Conservation (phyloP, 2,113 vertebrate species). For the Nibea albiflora region DNA sequence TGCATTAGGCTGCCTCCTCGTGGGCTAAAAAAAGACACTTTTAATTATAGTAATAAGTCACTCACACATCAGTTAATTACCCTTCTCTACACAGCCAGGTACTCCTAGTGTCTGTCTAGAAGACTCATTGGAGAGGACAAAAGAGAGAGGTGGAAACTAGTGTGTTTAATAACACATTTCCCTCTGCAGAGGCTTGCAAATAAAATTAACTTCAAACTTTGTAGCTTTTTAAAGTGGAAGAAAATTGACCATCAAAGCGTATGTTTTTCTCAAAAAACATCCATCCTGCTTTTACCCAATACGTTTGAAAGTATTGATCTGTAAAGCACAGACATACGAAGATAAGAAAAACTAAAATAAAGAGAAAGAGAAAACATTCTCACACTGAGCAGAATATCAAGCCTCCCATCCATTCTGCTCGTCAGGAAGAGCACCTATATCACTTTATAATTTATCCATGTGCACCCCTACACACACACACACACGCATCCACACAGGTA, state of each 20-base stretch:
- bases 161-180: constrained; percentile 16
- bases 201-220: constrained; percentile 6
- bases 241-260: constrained; percentile 26
- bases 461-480: background rate
- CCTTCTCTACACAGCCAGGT: constrained; percentile 33
- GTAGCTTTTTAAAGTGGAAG: background rate
- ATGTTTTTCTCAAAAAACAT: background rate
- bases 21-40: constrained; percentile 50
- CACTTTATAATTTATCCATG: constrained; percentile 13
- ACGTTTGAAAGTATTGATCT: constrained; percentile 6
- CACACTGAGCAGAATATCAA: constrained; percentile 28
- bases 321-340: background rate
- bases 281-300: background rate
- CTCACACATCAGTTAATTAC: constrained; percentile 64
- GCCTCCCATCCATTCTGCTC: background rate
- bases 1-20: constrained; percentile 41
- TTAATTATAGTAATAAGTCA: constrained; percentile 74
- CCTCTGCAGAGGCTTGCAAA: constrained; percentile 7
- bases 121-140: constrained; percentile 41
- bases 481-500: background rate
- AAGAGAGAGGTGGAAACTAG: constrained; percentile 25
- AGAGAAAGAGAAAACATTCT: constrained; percentile 12
- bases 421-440: background rate
- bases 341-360: background rate
- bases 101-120: constrained; percentile 15